Percentiles rank a stretch among this genome's conserved stretches.
Conservation (phyloP, 2,113 vertebrate species). For the Elaphurus davidianus region DNA sequence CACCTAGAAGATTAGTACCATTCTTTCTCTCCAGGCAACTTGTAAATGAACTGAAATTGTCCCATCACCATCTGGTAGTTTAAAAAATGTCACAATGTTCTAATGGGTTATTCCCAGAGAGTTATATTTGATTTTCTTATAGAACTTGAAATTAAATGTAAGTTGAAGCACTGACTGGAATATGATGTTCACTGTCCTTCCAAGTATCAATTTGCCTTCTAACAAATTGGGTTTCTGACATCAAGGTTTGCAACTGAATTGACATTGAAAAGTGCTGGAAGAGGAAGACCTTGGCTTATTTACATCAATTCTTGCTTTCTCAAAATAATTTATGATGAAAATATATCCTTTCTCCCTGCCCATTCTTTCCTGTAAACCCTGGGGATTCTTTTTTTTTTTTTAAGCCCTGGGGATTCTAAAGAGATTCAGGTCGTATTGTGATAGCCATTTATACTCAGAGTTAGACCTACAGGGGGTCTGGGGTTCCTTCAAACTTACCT, state of each 20-base stretch:
- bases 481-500: conserved; percentile 82
- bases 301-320: background rate
- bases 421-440: background rate
- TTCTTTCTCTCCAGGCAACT: background rate
- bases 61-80: background rate
- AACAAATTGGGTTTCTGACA: background rate
- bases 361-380: background rate
- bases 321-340: background rate
- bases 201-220: background rate
- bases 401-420: background rate
- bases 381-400: background rate
- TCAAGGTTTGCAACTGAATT: background rate
- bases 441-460: background rate
- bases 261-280: background rate
- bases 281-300: background rate
- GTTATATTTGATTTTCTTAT: background rate
- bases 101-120: background rate
- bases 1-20: background rate
- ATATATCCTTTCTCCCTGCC: background rate
- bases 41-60: background rate
- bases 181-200: background rate
- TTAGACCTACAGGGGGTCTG: background rate
- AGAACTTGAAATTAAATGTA: background rate
- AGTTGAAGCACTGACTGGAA: background rate
- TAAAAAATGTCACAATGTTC: background rate